Evolutionary conservation across 2,113 vertebrate genomes (phyloP), one percentile per base, ranked within the genome.

Genomic region (Gracilinanus agilis): DNA sequence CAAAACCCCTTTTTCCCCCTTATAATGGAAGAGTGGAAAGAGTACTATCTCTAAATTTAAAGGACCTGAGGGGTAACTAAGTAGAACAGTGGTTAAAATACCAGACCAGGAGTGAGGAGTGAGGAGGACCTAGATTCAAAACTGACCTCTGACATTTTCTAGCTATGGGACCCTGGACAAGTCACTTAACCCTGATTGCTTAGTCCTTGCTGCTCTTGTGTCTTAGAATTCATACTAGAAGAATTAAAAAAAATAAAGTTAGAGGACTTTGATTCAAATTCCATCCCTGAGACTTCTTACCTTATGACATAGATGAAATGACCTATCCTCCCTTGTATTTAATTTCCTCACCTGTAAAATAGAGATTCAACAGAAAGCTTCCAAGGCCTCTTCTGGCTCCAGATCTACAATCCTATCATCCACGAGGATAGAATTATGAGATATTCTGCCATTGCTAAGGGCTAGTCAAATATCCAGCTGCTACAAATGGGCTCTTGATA

Each of bases 401-500:
- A 34, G 29, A 67, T 3, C 58, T 67, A 61, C 1, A 61, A 61
- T 29, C 25, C 9, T 61, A 29, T 12, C 29, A 67, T 34, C 3
- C 27, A 67, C 10, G 25, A 9, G 56, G 9, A 11, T 27, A 67
- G 27, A 67, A 67, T 34, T 67, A 27, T 27, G 90, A 21, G n/a
- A 24, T 27, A 95, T 88, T 11, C 0, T 92, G 5, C 3, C 75
- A 1, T 94, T 95, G 54, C 29, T 34, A 29, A 67, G 2, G 23
- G 53, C 53, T 95, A 19, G 92, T 9, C 44, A 67, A 91, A 9
- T 13, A 58, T 2, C n/a, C 3, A 55, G 90, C 0, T 92, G 6
- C 29, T 90, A 11, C 89, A 91, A 83, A 49, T 53, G 24, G 24
- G 93, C 95, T 89, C 91, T 92, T 94, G 29, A 25, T 95, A 53